Conservation (phyloP, 92 coral and sea anemone genomes). For the Plumapathes pennacea region DNA sequence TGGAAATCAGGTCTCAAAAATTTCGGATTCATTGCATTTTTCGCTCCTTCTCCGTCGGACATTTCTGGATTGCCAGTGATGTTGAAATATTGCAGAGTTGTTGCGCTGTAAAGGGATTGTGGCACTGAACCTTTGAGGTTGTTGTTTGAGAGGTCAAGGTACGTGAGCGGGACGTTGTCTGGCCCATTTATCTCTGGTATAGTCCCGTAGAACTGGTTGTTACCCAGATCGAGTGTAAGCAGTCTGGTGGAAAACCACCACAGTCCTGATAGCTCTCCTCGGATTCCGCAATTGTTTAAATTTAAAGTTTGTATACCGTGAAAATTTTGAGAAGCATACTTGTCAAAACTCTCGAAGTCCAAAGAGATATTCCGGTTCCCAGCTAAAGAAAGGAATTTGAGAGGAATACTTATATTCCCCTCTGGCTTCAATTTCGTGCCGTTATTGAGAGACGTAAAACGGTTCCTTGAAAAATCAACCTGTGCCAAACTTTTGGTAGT, state of each 20-base stretch:
- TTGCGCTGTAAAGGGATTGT: conserved; percentile 20
- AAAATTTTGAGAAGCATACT: conserved; percentile 19
- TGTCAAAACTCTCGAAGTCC: conserved; percentile 13
- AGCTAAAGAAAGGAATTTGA: conserved; percentile 15
- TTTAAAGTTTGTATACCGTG: conserved; percentile 22
- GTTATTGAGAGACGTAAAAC: conserved; percentile 15
- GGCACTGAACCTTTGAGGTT: conserved; percentile 45
- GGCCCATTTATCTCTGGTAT: conserved; percentile 3
- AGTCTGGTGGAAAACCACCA: conserved; percentile 60
- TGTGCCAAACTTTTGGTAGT: neutral
- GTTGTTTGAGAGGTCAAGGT: conserved; percentile 54
- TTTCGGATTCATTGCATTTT: conserved; percentile 27
- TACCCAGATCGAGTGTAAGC: conserved; percentile 44
- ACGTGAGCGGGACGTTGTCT: conserved; percentile 13
- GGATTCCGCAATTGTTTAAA: conserved; percentile 43
- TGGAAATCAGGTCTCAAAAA: conserved; percentile 34
- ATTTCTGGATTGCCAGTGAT: conserved; percentile 62
- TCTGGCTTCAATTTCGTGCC: conserved; percentile 18
- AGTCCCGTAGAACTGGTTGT: conserved; percentile 42
- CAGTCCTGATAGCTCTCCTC: conserved; percentile 37
- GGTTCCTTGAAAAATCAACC: conserved; percentile 24
- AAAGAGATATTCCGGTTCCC: conserved; percentile 34
- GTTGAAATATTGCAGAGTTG: conserved; percentile 45
- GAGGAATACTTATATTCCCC: neutral
- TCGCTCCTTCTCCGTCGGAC: conserved; percentile 4